Percentiles rank a stretch among this genome's conserved stretches.
phyloP scores from a whole-genome alignment of 2,113 vertebrate genomes.

The Callocephalon fimbriatum region DNA sequence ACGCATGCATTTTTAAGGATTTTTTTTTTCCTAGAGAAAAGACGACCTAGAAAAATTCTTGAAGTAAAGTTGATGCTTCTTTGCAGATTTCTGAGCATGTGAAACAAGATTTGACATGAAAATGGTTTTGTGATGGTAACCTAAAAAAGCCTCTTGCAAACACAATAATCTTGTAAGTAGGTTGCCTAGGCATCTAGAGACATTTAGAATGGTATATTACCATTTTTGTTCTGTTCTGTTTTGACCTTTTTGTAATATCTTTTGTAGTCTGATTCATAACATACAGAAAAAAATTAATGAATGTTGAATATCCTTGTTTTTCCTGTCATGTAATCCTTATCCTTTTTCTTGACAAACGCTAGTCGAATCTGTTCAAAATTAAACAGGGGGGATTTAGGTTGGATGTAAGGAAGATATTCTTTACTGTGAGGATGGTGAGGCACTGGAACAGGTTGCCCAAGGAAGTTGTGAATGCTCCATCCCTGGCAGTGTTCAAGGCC shows the following conservation, averaged over 20 bases:
- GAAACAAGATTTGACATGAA: background rate
- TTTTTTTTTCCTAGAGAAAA: background rate
- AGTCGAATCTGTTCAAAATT: background rate
- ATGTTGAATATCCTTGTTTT: background rate
- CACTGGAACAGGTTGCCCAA: background rate
- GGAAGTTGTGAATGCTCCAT: background rate
- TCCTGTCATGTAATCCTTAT: background rate
- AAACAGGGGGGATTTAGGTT: background rate
- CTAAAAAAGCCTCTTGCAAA: background rate
- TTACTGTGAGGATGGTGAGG: background rate
- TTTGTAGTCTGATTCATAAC: background rate
- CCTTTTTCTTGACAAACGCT: background rate
- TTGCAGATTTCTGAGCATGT: background rate
- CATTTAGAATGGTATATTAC: background rate
- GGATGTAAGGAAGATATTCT: background rate
- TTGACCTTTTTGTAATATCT: background rate
- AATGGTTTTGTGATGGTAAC: background rate
- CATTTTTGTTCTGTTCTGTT: background rate
- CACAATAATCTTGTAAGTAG: background rate
- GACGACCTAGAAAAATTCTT: background rate
- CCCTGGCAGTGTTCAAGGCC: background rate
- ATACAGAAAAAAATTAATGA: background rate
- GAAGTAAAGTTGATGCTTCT: background rate
- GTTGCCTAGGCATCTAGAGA: background rate
- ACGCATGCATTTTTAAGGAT: background rate